These are phyloP conservation scores for Cerceris rybyensis DNA, from an alignment of 2,888 invertebrate genomes.

Conservation along the genomic window DNA sequence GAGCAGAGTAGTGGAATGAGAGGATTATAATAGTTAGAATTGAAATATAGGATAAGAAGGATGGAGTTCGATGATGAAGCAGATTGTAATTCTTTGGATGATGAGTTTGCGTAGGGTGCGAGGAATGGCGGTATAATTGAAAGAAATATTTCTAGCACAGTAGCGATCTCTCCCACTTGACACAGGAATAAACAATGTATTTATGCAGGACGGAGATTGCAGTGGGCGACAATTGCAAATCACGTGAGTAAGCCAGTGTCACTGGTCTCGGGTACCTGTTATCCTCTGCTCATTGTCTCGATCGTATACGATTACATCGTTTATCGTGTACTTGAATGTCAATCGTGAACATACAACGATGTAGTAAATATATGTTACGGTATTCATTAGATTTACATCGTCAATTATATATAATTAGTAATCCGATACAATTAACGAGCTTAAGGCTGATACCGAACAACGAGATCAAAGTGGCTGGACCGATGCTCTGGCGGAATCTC, in stretches of 20 bases:
- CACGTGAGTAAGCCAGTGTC: conserved; percentile 42
- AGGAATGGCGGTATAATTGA: conserved; percentile 9
- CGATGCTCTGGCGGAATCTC: neutral
- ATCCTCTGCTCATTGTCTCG: conserved; percentile 48
- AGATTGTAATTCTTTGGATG: too few relatives aligned
- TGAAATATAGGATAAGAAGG: too few relatives aligned
- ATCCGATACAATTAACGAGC: too few relatives aligned
- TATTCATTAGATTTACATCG: too few relatives aligned
- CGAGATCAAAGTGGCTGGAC: too few relatives aligned
- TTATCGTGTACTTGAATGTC: neutral
- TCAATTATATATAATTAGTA: too few relatives aligned
- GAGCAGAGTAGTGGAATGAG: too few relatives aligned
- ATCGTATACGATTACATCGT: conserved; percentile 23
- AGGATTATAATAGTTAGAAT: too few relatives aligned
- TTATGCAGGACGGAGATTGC: conserved; percentile 39
- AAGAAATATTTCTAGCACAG: conserved; percentile 34
- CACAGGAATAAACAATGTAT: conserved; percentile 38
- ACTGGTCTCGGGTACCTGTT: conserved; percentile 45
- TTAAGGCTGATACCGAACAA: too few relatives aligned
- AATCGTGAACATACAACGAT: conserved; percentile 2
- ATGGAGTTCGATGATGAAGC: too few relatives aligned
- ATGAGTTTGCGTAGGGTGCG: neutral
- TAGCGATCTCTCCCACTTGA: conserved; percentile 38
- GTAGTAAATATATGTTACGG: neutral
- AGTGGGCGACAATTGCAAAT: conserved; percentile 56